Base-by-base conservation (phyloP, 2,113 vertebrate genomes). In the Microcebus jonahi region DNA sequence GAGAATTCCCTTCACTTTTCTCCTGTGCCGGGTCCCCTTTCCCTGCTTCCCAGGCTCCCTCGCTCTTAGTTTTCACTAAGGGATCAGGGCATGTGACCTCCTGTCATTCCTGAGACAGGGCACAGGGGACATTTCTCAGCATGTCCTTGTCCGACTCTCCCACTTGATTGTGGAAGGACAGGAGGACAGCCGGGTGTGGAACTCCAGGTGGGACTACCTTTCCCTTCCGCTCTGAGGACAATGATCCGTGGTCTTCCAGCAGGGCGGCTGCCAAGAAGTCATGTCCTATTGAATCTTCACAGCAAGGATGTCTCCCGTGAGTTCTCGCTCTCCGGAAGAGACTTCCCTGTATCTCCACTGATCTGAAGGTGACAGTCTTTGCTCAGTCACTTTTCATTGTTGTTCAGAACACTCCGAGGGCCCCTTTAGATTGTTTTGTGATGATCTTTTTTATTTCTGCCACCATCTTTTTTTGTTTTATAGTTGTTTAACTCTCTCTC, bases 221-320 rank as follows among this genome's bases (percentile, higher is more conserved):
- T 10, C 14, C 36, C 21, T 13, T 23, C 10, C 29, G 3, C 18
- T 53, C 67, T 53, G 21, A 81, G 14, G 25, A 50, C 27, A 10
- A 0, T 11, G 42, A 18, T 20, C 17, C 23, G 1, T 5, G 0
- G 3, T 12, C 50, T 12, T 57, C 31, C 6, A 17, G 23, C 3
- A 7, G 13, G 2, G 15, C 1, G 7, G 7, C 31, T 39, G 73
- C n/a, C 53, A 42, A 68, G 53, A 70, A 45, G 15, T 4, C 12
- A 0, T 13, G 18, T 11, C 73, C 5, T 25, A 9, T 0, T 4
- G 13, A 3, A 2, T 6, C 42, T 34, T 25, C 11, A 17, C 0
- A 6, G 29, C 0, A 2, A 4, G 3, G 21, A 4, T 3, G 3
- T 27, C 45, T 1, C 36, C 21, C 23, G 17, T 14, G 25, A 7